Evolutionary conservation across 2,888 invertebrate genomes (phyloP).

Genomic region (Drosophila rellima): DNA sequence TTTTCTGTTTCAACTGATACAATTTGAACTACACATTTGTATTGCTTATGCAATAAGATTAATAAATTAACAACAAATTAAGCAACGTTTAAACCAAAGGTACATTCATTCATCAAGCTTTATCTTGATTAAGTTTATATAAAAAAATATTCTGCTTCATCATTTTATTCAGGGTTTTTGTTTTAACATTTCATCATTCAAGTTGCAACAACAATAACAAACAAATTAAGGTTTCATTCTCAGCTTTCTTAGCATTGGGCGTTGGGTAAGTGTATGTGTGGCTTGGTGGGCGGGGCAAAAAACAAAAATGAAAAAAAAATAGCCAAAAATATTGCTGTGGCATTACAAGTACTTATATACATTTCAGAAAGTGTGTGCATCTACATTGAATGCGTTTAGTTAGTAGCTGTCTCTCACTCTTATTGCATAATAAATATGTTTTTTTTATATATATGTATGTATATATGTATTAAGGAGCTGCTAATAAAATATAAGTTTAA

Average conservation of each 20-base stretch:
- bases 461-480: constrained; percentile 43
- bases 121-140: constrained; percentile 24
- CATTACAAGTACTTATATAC: constrained; percentile 14
- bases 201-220: constrained; percentile 74
- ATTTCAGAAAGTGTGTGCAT: constrained; percentile 14
- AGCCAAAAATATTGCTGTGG: constrained; percentile 1
- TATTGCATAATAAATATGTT: constrained; percentile 40
- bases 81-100: constrained; percentile 57
- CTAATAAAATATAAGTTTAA: constrained; percentile 55
- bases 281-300: constrained; percentile 39
- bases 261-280: constrained; percentile 31
- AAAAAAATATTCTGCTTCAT: constrained; percentile 54
- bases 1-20: constrained; percentile 39
- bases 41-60: constrained; percentile 25
- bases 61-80: constrained; percentile 55
- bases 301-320: constrained; percentile 15
- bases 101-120: constrained; percentile 42
- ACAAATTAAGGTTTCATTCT: constrained; percentile 57
- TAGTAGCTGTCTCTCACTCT: constrained; percentile 56
- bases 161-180: constrained; percentile 43
- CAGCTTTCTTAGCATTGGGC: constrained; percentile 45
- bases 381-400: constrained; percentile 9
- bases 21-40: constrained; percentile 53
- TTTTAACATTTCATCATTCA: constrained; percentile 39
- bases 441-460: constrained; percentile 19